Conservation (phyloP, 2,888 invertebrate species). For the Dryobotodes eremita region DNA sequence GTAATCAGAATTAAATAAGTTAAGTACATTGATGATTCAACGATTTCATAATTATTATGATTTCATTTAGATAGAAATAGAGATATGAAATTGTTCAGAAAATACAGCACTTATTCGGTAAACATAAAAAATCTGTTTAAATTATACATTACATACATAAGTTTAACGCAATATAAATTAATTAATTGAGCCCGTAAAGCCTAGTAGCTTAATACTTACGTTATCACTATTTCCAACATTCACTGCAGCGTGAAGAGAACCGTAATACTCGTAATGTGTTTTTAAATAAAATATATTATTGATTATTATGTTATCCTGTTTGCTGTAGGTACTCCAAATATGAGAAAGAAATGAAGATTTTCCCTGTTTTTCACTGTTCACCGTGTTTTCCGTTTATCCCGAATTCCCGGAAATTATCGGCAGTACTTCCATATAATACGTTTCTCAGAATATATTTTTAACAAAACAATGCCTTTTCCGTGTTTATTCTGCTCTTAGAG, state of each 20-base stretch:
- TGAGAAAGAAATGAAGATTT: slow-evolving; percentile 2
- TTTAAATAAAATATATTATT: not conserved
- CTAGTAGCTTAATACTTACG: not conserved
- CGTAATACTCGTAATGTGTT: not conserved
- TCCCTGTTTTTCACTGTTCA: not conserved
- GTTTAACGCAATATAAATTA: not conserved
- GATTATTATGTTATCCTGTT: not conserved
- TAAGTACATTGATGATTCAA: not conserved
- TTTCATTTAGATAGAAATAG: not conserved
- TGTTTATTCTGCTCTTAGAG: slow-evolving; percentile 38
- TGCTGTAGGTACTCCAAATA: not conserved
- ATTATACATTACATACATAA: not conserved
- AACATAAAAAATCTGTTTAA: not conserved
- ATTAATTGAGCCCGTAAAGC: not conserved
- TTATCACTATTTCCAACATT: not conserved
- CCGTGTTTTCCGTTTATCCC: not conserved
- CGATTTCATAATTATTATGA: not conserved
- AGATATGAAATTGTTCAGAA: not conserved
- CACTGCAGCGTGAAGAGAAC: not conserved
- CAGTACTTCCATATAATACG: not conserved
- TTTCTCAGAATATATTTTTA: slow-evolving; percentile 20
- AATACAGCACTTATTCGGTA: too few relatives aligned
- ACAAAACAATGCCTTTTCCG: slow-evolving; percentile 42
- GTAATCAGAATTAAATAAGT: not conserved
- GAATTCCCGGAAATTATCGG: slow-evolving; percentile 37